phyloP scores from a whole-genome alignment of 2,113 vertebrate genomes.

The Eretmochelys imbricata region DNA sequence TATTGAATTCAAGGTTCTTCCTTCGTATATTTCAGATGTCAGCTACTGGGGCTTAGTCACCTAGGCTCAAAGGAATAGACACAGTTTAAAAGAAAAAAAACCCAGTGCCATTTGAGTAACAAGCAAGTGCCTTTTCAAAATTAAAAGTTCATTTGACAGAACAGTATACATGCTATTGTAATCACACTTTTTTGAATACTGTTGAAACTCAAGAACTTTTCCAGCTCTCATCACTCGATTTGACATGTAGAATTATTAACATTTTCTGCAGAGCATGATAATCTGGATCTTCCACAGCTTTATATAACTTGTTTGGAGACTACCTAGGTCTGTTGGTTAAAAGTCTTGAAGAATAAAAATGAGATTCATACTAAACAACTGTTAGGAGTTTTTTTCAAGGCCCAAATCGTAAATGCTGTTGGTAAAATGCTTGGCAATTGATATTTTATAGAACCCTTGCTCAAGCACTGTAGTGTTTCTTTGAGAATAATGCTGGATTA shows the following conservation, averaged over 20 bases:
- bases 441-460: background rate
- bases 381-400: no score
- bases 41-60: background rate
- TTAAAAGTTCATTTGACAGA: background rate
- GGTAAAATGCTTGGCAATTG: background rate
- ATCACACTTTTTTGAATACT: background rate
- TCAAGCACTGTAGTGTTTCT: background rate
- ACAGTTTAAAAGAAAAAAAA: background rate
- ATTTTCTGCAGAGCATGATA: no score
- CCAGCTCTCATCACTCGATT: background rate
- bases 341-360: background rate
- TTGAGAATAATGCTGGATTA: background rate
- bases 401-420: background rate
- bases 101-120: background rate
- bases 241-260: background rate
- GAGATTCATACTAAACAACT: no score
- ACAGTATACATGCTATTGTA: background rate
- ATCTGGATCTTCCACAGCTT: no score
- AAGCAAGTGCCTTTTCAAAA: background rate
- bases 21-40: background rate
- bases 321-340: background rate
- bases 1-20: background rate
- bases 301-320: background rate
- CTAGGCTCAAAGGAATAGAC: background rate
- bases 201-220: background rate